Evolutionary conservation across 2,113 vertebrate genomes (phyloP).

Genomic region (Thoracochromis brauschi): DNA sequence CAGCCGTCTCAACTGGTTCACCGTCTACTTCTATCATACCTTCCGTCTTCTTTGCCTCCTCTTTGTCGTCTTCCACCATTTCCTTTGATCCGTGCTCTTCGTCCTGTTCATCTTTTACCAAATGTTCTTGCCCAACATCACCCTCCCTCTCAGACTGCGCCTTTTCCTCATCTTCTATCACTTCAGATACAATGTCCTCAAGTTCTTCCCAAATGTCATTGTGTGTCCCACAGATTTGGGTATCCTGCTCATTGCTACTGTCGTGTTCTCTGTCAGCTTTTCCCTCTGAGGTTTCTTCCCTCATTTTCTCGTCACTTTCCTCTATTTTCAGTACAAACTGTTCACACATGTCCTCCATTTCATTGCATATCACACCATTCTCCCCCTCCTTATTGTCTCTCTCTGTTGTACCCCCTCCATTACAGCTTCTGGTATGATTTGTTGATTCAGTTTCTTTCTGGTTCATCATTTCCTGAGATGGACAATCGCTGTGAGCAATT

Average conservation of each 20-base stretch:
- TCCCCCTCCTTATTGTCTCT: not conserved
- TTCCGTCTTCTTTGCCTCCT: not conserved
- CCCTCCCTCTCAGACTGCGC: not conserved
- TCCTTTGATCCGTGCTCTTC: not conserved
- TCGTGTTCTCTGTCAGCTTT: not conserved
- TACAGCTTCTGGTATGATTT: not conserved
- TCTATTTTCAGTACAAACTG: not conserved
- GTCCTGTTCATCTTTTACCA: not conserved
- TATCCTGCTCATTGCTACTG: not conserved
- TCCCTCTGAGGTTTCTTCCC: not conserved
- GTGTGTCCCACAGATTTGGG: not conserved
- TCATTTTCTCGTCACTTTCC: not conserved
- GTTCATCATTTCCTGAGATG: not conserved
- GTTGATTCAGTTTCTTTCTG: not conserved
- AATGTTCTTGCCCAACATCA: not conserved
- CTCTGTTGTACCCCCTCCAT: not conserved
- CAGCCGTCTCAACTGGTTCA: not conserved
- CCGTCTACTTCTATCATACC: not conserved
- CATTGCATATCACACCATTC: not conserved
- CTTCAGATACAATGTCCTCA: constrained; percentile 27
- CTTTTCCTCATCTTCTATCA: constrained; percentile 31
- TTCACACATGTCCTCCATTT: not conserved
- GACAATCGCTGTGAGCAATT: not conserved
- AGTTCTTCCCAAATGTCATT: constrained; percentile 10
- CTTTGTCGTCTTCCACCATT: not conserved